Conservation (phyloP, 2,797 vertebrate genomes). For the Muscicapa comitata region DNA sequence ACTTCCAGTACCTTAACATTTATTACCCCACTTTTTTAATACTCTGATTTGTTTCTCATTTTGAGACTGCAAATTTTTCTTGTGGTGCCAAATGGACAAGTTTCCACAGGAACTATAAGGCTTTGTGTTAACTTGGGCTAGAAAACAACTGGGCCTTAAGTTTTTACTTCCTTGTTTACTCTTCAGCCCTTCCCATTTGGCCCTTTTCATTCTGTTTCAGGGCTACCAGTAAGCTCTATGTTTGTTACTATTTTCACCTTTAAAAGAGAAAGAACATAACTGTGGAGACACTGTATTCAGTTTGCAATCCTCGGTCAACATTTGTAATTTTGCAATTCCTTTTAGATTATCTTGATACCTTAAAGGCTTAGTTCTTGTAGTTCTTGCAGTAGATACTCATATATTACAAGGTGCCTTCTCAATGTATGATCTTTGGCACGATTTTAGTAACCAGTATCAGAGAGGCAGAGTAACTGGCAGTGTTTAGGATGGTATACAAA, state of each 20-base stretch:
- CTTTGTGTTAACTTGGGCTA: neutral
- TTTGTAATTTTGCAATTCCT: neutral
- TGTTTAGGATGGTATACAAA: neutral
- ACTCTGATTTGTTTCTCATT: neutral
- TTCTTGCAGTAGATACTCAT: neutral
- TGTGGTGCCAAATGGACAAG: neutral
- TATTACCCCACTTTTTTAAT: neutral
- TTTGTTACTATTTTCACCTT: neutral
- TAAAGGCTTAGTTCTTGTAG: neutral
- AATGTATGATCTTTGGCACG: neutral
- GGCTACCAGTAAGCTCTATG: neutral
- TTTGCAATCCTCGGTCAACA: neutral
- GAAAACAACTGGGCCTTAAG: neutral
- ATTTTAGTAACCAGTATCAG: neutral
- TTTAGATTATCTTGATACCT: neutral
- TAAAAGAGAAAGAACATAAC: neutral
- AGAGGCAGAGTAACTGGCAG: neutral
- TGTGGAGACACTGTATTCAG: neutral
- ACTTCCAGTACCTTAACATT: neutral
- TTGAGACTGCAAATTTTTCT: neutral
- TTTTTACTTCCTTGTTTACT: neutral
- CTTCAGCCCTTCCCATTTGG: neutral
- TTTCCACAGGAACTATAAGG: neutral
- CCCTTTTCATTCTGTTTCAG: neutral
- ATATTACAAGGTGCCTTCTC: neutral